A percentile compares a stretch with the other conserved stretches of the same genome.
Conservation (phyloP, 2,888 invertebrate species). For the Drosophila demipolita region DNA sequence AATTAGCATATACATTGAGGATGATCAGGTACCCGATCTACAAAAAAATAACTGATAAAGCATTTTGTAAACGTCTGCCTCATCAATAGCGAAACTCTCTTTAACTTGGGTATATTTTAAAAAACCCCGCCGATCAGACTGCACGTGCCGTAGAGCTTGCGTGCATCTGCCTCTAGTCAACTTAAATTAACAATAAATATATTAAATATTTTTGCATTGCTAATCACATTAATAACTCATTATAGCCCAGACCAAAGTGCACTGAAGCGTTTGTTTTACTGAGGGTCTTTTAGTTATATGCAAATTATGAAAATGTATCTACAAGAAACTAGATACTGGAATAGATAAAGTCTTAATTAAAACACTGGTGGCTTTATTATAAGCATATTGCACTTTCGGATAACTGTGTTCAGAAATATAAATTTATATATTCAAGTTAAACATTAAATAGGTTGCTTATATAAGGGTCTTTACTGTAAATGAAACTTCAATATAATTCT, state of each 20-base stretch:
- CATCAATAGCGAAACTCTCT: conserved; percentile 7
- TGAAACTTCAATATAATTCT: background rate
- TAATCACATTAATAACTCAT: conserved; percentile 24
- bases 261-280: conserved; percentile 2
- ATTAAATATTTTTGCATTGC: conserved; percentile 21
- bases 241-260: background rate
- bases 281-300: conserved; percentile 2
- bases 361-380: background rate
- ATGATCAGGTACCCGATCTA: conserved; percentile 57
- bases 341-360: background rate
- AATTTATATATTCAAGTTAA: background rate
- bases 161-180: conserved; percentile 5
- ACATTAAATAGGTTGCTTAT: background rate
- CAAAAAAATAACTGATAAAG: conserved; percentile 10
- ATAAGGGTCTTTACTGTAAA: background rate
- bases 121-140: conserved; percentile 3
- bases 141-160: conserved; percentile 1
- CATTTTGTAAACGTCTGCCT: conserved; percentile 35
- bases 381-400: background rate
- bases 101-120: background rate
- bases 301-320: conserved; percentile 15
- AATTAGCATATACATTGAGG: conserved; percentile 64
- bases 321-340: conserved; percentile 12
- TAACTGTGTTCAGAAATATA: background rate
- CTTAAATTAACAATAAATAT: conserved; percentile 18